These are phyloP conservation scores for Drosophila algonquin DNA, from an alignment of 2,888 invertebrate species.

Conservation along the genomic window DNA sequence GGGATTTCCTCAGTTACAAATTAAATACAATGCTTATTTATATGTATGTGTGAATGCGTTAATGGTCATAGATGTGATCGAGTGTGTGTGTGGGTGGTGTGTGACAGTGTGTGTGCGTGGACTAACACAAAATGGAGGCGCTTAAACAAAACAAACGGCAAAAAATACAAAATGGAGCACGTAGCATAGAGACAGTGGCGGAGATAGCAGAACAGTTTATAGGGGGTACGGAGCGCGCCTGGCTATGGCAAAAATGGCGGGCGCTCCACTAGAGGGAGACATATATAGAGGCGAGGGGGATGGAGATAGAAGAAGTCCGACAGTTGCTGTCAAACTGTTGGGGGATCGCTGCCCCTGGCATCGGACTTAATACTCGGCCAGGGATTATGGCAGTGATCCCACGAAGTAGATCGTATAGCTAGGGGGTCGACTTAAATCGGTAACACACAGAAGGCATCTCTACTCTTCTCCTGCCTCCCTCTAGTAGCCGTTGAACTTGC, in stretches of 20 bases:
- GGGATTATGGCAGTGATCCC: constrained; percentile 37
- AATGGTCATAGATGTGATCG: constrained; percentile 37
- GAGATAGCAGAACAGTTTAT: constrained; percentile 6
- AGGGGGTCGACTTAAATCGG: constrained; percentile 63
- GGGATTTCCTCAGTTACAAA: constrained; percentile 60
- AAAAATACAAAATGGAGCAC: constrained; percentile 31
- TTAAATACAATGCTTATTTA: constrained; percentile 74
- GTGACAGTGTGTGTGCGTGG: constrained; percentile 53
- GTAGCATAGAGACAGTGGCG: constrained; percentile 32
- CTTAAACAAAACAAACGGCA: constrained; percentile 77
- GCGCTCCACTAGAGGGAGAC: constrained; percentile 36
- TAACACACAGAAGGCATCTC: constrained; percentile 54
- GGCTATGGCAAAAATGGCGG: constrained; percentile 78
- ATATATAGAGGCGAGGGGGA: not conserved
- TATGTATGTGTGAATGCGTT: constrained; percentile 52
- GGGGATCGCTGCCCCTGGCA: constrained; percentile 28
- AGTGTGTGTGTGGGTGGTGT: constrained; percentile 49
- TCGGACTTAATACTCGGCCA: constrained; percentile 59
- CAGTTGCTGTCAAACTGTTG: not conserved
- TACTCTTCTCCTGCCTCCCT: constrained; percentile 12
- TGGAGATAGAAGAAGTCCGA: constrained; percentile 38
- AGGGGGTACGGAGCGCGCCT: constrained; percentile 47
- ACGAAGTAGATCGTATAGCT: constrained; percentile 66
- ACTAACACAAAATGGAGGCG: constrained; percentile 82
- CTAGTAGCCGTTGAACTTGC: constrained; percentile 81